Percentiles rank a stretch among this genome's conserved stretches.
Evolutionary conservation across 1,140 invertebrate genomes (phyloP).

Genomic region (Hestina assimilis): DNA sequence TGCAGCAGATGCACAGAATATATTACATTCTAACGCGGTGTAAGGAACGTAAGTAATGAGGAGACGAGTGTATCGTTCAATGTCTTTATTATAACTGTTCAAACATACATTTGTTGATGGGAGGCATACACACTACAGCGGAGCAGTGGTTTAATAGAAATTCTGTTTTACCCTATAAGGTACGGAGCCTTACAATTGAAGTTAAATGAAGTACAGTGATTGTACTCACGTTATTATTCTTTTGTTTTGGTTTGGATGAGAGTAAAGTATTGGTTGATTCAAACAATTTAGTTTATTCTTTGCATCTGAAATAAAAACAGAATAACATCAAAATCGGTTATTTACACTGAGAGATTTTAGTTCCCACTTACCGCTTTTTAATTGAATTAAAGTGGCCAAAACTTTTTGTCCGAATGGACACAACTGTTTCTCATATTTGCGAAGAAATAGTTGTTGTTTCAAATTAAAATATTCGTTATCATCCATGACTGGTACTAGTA

Average conservation of each 20-base stretch:
- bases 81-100: too few species aligned
- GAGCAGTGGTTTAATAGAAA: too few species aligned
- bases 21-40: too few species aligned
- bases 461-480: background rate
- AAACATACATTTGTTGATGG: too few species aligned
- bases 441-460: background rate
- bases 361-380: slow-evolving; percentile 10
- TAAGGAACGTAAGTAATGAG: too few species aligned
- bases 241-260: background rate
- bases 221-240: slow-evolving; percentile 10
- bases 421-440: slow-evolving; percentile 40
- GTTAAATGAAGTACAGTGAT: too few species aligned
- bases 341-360: background rate
- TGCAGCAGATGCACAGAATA: too few species aligned
- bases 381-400: slow-evolving; percentile 31
- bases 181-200: too few species aligned
- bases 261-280: background rate
- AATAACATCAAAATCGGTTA: background rate
- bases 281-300: background rate
- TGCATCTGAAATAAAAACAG: slow-evolving; percentile 8
- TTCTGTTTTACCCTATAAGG: too few species aligned
- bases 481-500: slow-evolving; percentile 1
- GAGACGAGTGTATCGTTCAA: too few species aligned
- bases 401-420: slow-evolving; percentile 53
- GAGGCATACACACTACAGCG: too few species aligned